Conservation (phyloP, 1,140 invertebrate species). For the Ceratina calcarata region DNA sequence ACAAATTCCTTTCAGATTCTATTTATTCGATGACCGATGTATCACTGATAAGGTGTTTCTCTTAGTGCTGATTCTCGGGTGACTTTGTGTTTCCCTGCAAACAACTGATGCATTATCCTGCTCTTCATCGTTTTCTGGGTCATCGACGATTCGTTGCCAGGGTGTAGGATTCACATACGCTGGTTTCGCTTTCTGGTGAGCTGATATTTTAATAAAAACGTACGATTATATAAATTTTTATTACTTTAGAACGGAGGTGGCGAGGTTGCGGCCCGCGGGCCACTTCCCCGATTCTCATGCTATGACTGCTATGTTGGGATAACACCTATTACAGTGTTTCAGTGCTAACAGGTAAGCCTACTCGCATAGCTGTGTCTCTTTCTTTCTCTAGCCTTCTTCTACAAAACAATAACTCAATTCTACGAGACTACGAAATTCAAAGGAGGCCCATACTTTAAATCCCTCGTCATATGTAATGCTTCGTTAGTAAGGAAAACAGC, state of each 20-base stretch:
- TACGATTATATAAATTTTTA: background rate
- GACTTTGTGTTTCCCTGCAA: conserved; percentile 21
- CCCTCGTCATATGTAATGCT: too few relatives aligned
- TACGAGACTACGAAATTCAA: too few relatives aligned
- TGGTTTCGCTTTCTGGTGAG: conserved; percentile 75
- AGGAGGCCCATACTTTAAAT: too few relatives aligned
- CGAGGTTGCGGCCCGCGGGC: too few relatives aligned
- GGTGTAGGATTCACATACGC: conserved; percentile 75
- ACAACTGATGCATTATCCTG: conserved; percentile 35
- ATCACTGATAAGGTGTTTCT: conserved; percentile 52
- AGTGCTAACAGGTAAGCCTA: too few relatives aligned
- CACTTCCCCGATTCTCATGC: too few relatives aligned
- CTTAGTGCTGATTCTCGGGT: conserved; percentile 37
- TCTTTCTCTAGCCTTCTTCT: too few relatives aligned
- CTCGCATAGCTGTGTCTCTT: too few relatives aligned
- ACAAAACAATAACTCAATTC: too few relatives aligned
- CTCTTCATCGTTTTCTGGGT: conserved; percentile 47
- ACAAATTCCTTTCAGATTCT: background rate
- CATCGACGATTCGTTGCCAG: conserved; percentile 68
- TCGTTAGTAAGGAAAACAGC: too few relatives aligned
- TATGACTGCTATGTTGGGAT: too few relatives aligned
- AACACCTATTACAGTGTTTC: too few relatives aligned
- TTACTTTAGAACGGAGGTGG: background rate
- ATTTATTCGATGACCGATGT: background rate
- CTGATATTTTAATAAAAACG: conserved; percentile 44